phyloP scores from a whole-genome alignment of 2,888 invertebrate genomes.

The Xylocampa areola region DNA sequence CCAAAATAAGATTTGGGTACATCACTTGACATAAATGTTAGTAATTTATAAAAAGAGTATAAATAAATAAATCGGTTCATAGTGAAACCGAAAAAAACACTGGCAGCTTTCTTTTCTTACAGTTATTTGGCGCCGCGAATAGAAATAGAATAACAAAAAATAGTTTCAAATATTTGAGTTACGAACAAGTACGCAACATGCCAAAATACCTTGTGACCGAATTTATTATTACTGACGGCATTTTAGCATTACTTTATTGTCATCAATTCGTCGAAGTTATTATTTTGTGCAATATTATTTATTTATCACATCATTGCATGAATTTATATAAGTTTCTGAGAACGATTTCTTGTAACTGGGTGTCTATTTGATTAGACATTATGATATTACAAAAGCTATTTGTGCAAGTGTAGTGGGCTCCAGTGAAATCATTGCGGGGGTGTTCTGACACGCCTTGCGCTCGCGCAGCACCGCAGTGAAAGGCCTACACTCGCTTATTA shows the following conservation, averaged over 20 bases:
- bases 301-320: conserved; percentile 1
- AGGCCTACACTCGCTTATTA: conserved; percentile 48
- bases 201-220: conserved; percentile 36
- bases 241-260: conserved; percentile 10
- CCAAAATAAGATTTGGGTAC: too few species aligned
- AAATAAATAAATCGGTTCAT: too few species aligned
- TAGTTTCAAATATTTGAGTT: conserved; percentile 35
- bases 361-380: conserved; percentile 43
- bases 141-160: conserved; percentile 44
- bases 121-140: conserved; percentile 42
- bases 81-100: not conserved
- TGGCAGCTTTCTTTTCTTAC: not conserved
- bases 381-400: conserved; percentile 51
- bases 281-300: not conserved
- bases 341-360: conserved; percentile 10
- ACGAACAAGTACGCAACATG: conserved; percentile 30
- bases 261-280: conserved; percentile 10
- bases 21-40: too few species aligned
- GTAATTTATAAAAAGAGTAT: too few species aligned
- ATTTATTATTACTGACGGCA: conserved; percentile 23
- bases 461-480: conserved; percentile 61
- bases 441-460: conserved; percentile 52
- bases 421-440: conserved; percentile 58
- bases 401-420: conserved; percentile 46
- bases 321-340: not conserved